These are phyloP conservation scores for Nymphalis io DNA, from an alignment of 1,140 invertebrate genomes.

Conservation along the genomic window DNA sequence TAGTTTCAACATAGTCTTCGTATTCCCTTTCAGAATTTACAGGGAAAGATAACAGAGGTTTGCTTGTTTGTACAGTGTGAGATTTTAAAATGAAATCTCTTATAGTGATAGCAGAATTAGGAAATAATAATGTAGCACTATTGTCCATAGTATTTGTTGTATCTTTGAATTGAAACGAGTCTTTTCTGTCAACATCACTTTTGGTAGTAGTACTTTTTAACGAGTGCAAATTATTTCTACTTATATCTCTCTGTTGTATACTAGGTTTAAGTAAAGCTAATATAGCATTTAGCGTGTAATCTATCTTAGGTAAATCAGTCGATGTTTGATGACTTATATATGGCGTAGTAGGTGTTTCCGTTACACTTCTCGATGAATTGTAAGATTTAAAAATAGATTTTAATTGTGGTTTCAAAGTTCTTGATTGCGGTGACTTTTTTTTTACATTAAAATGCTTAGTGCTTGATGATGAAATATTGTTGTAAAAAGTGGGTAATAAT, in stretches of 20 bases:
- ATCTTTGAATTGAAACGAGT: not conserved
- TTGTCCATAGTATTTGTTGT: constrained; percentile 18
- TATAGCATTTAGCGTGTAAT: constrained; percentile 23
- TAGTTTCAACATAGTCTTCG: constrained; percentile 38
- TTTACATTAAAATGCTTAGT: constrained; percentile 1
- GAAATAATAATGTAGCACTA: not conserved
- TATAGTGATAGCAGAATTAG: not conserved
- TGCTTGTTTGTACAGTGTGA: not conserved
- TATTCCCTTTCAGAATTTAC: constrained; percentile 16
- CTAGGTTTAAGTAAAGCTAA: constrained; percentile 27
- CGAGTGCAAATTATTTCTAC: not conserved
- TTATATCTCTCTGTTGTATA: constrained; percentile 1
- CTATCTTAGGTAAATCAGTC: constrained; percentile 5
- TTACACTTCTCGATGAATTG: not conserved
- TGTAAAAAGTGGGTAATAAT: constrained; percentile 42
- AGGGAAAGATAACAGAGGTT: constrained; percentile 8
- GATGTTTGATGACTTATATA: not conserved
- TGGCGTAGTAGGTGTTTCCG: not conserved
- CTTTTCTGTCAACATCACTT: constrained; percentile 14
- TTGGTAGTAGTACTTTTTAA: constrained; percentile 5
- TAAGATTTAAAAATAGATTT: not conserved
- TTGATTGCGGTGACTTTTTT: not conserved
- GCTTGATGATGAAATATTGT: not conserved
- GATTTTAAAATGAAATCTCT: constrained; percentile 9
- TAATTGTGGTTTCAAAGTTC: not conserved